Evolutionary conservation across 2,888 invertebrate genomes (phyloP).

Genomic region (Orthosia incerta): DNA sequence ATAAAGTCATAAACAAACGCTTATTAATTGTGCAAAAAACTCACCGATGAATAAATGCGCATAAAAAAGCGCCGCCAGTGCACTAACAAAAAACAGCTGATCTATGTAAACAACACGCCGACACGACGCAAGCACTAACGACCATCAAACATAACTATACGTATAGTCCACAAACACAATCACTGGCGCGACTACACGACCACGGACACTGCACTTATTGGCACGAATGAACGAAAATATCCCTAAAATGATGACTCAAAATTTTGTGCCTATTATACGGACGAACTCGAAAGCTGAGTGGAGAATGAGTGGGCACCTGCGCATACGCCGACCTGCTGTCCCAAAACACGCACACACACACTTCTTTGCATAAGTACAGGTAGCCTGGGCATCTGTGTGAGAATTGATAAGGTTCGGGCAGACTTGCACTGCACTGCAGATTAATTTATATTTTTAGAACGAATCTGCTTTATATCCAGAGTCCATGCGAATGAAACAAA

Average conservation of each 20-base stretch:
- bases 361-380: constrained; percentile 14
- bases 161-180: neutral
- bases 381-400: constrained; percentile 21
- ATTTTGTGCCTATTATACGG: constrained; percentile 14
- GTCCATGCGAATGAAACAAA: constrained; percentile 18
- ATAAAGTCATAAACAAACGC: neutral
- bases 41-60: constrained; percentile 31
- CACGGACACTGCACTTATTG: constrained; percentile 10
- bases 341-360: constrained; percentile 59
- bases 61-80: neutral
- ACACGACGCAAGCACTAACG: neutral
- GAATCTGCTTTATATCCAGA: constrained; percentile 44
- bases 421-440: constrained; percentile 39
- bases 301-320: constrained; percentile 62
- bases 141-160: neutral
- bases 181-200: neutral
- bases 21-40: constrained; percentile 9
- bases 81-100: constrained; percentile 46
- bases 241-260: constrained; percentile 28
- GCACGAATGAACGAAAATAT: constrained; percentile 23
- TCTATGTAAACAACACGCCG: constrained; percentile 31
- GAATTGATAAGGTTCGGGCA: constrained; percentile 50
- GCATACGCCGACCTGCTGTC: constrained; percentile 54
- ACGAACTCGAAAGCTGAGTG: constrained; percentile 52
- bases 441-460: constrained; percentile 46